Conservation (phyloP, 2,113 vertebrate species). For the Rafetus swinhoei region DNA sequence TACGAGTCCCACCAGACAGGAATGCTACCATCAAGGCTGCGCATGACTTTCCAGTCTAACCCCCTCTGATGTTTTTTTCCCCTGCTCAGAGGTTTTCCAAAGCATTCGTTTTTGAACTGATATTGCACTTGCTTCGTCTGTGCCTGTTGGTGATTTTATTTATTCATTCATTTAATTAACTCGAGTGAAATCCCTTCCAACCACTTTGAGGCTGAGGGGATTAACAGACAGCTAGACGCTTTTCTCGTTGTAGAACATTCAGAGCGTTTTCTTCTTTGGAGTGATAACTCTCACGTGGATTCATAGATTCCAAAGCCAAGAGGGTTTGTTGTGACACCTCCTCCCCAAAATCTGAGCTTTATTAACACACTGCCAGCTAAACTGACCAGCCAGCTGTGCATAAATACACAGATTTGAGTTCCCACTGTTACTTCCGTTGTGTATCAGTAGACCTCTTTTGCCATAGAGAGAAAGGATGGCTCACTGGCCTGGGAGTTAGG, state of each 20-base stretch:
- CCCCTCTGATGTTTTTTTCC: background rate
- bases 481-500: background rate
- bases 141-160: background rate
- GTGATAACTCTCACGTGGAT: background rate
- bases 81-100: background rate
- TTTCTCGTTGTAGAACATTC: fast-evolving
- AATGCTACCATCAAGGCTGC: background rate
- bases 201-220: background rate
- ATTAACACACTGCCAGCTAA: background rate
- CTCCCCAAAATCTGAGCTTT: background rate
- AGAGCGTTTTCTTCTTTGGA: background rate
- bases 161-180: background rate
- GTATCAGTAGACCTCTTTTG: background rate
- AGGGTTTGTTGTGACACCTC: background rate
- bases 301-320: background rate
- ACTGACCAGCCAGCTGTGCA: background rate
- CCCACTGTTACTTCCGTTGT: no score
- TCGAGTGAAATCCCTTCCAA: background rate
- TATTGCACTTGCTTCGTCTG: fast-evolving
- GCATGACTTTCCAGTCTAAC: background rate
- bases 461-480: background rate
- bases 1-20: background rate
- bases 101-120: background rate
- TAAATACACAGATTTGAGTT: background rate
- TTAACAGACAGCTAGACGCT: background rate